phyloP scores from a whole-genome alignment of 1,140 invertebrate genomes.

The Elymnias hypermnestra region DNA sequence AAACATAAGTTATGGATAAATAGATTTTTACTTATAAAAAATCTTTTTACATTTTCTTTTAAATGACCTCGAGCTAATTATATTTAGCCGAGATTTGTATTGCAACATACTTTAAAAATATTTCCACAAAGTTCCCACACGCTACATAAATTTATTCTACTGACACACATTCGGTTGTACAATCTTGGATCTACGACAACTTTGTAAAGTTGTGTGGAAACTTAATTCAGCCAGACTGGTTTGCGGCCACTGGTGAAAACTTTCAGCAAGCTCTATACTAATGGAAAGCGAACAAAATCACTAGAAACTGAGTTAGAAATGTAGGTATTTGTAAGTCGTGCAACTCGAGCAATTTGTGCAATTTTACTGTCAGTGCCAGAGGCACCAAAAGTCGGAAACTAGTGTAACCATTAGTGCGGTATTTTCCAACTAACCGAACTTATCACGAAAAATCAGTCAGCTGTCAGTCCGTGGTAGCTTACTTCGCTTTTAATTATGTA shows the following conservation, averaged over 20 bases:
- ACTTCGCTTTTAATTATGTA: slow-evolving; percentile 11
- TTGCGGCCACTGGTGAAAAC: slow-evolving; percentile 35
- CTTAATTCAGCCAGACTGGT: slow-evolving; percentile 43
- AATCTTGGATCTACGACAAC: slow-evolving; percentile 20
- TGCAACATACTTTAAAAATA: too few species aligned
- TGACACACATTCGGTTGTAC: slow-evolving; percentile 18
- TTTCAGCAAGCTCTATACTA: slow-evolving; percentile 35
- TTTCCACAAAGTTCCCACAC: not conserved
- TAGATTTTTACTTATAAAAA: too few species aligned
- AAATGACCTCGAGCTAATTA: too few species aligned
- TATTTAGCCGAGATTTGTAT: too few species aligned
- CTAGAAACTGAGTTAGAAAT: slow-evolving; percentile 29
- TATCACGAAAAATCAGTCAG: slow-evolving; percentile 25
- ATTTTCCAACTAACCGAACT: slow-evolving; percentile 20
- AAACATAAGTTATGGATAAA: not conserved
- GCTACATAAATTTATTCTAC: not conserved
- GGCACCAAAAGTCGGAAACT: slow-evolving; percentile 23
- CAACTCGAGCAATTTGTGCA: slow-evolving; percentile 26
- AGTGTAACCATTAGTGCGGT: slow-evolving; percentile 23
- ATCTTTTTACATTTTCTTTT: not conserved
- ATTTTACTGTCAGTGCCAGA: slow-evolving; percentile 25
- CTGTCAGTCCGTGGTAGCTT: slow-evolving; percentile 10
- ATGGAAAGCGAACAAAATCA: slow-evolving; percentile 34
- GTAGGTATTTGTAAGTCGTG: slow-evolving; percentile 28
- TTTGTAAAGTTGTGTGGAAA: slow-evolving; percentile 27